Evolutionary conservation across 2,888 invertebrate genomes (phyloP).

Genomic region (Siphonodentalium dalli): DNA sequence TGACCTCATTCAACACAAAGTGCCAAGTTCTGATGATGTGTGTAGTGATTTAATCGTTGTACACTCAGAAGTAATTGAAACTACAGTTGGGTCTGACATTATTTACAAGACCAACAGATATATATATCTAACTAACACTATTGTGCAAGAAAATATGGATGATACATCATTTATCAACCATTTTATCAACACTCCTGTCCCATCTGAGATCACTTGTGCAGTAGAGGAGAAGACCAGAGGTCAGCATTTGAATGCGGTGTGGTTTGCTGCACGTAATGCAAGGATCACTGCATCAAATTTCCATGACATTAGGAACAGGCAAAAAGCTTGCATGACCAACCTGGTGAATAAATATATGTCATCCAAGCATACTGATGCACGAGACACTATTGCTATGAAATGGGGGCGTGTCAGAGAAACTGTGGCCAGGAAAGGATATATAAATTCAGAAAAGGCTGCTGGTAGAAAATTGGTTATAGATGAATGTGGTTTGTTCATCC

Average conservation of each 20-base stretch:
- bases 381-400: neutral
- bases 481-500: slow-evolving; percentile 5
- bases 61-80: neutral
- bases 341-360: neutral
- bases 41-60: slow-evolving; percentile 3
- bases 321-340: neutral
- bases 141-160: too few species aligned
- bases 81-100: neutral
- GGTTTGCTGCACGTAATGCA: slow-evolving; percentile 1
- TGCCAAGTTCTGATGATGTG: neutral
- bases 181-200: too few species aligned
- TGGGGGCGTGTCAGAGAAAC: slow-evolving; percentile 6
- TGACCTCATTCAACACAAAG: neutral
- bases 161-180: too few species aligned
- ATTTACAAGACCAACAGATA: neutral
- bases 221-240: neutral
- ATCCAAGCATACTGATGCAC: neutral
- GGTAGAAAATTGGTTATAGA: slow-evolving; percentile 1
- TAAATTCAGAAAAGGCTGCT: slow-evolving; percentile 1
- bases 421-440: slow-evolving; percentile 7
- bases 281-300: slow-evolving; percentile 12
- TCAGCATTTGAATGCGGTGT: slow-evolving; percentile 2
- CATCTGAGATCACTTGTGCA: neutral
- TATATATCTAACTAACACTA: neutral
- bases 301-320: neutral